These are phyloP conservation scores for Neodiprion pinetum DNA, from an alignment of 1,140 invertebrate genomes.

Conservation along the genomic window DNA sequence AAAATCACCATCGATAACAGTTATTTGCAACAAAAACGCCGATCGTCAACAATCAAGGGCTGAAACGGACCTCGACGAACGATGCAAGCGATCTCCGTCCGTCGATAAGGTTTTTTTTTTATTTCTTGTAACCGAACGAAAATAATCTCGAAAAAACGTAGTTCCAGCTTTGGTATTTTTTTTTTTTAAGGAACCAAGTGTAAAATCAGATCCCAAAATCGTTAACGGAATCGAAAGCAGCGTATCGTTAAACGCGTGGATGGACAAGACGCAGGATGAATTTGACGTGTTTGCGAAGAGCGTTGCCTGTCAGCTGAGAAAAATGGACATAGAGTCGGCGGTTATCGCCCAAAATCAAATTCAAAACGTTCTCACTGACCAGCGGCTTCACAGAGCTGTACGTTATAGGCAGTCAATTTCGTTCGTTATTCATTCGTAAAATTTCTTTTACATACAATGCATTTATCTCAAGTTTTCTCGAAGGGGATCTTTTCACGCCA, in stretches of 20 bases:
- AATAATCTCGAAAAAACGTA: too few species aligned
- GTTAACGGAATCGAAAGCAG: background rate
- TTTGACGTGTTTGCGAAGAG: constrained; percentile 31
- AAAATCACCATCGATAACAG: background rate
- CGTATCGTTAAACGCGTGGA: background rate
- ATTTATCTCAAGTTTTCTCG: too few species aligned
- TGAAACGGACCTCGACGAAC: background rate
- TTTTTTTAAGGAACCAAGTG: background rate
- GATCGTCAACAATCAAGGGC: background rate
- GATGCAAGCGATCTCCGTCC: background rate
- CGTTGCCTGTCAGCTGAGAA: constrained; percentile 28
- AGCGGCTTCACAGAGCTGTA: constrained; percentile 9
- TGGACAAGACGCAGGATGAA: constrained; percentile 15
- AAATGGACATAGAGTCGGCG: constrained; percentile 24
- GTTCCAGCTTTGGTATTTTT: background rate
- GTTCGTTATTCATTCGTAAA: too few species aligned
- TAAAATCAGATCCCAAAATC: background rate
- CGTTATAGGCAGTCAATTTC: constrained; percentile 3
- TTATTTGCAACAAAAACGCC: constrained; percentile 7
- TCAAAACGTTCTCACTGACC: constrained; percentile 24
- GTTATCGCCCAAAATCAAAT: constrained; percentile 29
- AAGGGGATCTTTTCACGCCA: too few species aligned
- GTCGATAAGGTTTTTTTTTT: background rate
- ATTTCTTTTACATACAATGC: too few species aligned
- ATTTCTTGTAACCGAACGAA: background rate